Evolutionary conservation across 2,113 vertebrate species (phyloP), one percentile per base, ranked within the genome.

Genomic region (Triplophysa tibetana): DNA sequence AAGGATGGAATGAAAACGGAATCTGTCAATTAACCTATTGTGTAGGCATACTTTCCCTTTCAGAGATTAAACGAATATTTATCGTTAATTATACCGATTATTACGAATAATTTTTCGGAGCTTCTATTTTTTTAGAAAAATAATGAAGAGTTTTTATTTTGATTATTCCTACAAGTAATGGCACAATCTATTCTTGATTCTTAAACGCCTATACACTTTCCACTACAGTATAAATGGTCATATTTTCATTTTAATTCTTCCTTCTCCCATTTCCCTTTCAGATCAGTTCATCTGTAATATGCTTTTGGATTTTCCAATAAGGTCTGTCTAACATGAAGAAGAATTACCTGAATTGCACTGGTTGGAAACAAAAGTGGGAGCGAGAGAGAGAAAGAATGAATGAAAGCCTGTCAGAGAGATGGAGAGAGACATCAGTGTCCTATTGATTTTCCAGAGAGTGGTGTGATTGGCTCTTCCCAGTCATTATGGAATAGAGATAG

Each of bases 391-490:
- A 16, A 61, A 26, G 61, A 69, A 16, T 33, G 77, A 78, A 72
- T 50, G 61, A 66, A 19, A 17, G 69, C 19, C 62, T 78, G 81
- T 56, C 45, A 76, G 58, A 64, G 77, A 79, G 82, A 76, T 75
- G 48, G 82, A 76, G 65, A 76, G 77, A 75, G 77, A 79, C 82
- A 84, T 85, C 56, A 38, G 26, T 77, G 82, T 83, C 83, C 75
- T 80, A 43, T 82, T 85, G 79, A 79, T 86, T 83, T 78, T 81
- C 72, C 54, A 50, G 70, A 68, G 69, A 67, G 67, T 38, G 79
- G 45, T 58, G 70, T 78, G 75, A 84, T 78, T 81, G 79, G 75
- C 69, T 84, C 75, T 78, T 61, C 74, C 45, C 12, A 26, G 60
- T 77, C 61, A 77, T 77, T 77, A 77, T 65, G 45, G 24, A 16